These are phyloP conservation scores for Drosophila neotestacea DNA, from an alignment of 2,888 invertebrate species.

Conservation along the genomic window DNA sequence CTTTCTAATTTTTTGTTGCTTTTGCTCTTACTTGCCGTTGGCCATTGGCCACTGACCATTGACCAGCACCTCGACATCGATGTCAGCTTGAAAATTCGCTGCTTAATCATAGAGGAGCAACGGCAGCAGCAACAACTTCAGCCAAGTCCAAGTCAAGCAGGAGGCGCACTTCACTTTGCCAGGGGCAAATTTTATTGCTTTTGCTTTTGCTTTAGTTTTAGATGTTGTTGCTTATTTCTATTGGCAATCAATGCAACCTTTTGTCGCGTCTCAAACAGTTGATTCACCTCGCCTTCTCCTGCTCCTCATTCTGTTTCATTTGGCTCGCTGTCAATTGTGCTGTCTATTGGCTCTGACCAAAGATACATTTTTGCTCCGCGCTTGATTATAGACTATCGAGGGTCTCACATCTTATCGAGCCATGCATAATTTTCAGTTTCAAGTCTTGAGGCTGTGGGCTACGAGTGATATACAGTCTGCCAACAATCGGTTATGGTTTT, in stretches of 20 bases:
- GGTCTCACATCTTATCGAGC: conserved; percentile 40
- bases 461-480: conserved; percentile 34
- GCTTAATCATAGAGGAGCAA: conserved; percentile 73
- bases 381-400: conserved; percentile 63
- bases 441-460: conserved; percentile 16
- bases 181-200: conserved; percentile 29
- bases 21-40: conserved; percentile 31
- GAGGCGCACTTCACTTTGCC: conserved; percentile 56
- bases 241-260: conserved; percentile 53
- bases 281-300: background rate
- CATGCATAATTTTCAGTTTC: conserved; percentile 64
- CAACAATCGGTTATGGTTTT: conserved; percentile 26
- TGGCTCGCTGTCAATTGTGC: conserved; percentile 55
- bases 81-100: conserved; percentile 44
- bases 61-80: conserved; percentile 62
- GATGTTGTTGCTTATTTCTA: conserved; percentile 40
- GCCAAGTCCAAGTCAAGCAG: conserved; percentile 35
- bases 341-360: conserved; percentile 68
- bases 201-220: background rate
- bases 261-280: conserved; percentile 31
- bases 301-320: conserved; percentile 27
- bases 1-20: conserved; percentile 11
- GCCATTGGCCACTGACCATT: conserved; percentile 64
- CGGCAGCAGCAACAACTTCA: background rate
- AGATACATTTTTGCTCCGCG: conserved; percentile 69